Evolutionary conservation across 1,140 invertebrate species (phyloP).

Genomic region (Drosophila willistoni): DNA sequence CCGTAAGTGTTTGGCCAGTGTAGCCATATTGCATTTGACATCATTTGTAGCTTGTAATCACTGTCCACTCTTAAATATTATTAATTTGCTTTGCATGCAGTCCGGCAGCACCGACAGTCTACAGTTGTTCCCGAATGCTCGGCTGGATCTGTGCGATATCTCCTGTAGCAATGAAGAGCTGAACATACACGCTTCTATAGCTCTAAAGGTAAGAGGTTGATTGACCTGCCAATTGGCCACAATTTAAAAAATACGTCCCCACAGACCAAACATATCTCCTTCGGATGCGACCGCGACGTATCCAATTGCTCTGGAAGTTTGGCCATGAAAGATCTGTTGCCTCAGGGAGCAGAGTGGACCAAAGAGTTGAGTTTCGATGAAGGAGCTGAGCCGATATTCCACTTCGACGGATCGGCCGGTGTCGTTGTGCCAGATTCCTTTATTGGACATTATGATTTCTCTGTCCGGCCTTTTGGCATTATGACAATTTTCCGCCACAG

Average conservation of each 20-base stretch:
- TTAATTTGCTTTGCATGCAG: constrained; percentile 35
- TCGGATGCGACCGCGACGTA: constrained; percentile 81
- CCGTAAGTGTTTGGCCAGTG: constrained; percentile 85
- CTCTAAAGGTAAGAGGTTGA: constrained; percentile 63
- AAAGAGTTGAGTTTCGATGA: constrained; percentile 94
- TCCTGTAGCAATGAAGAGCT: constrained; percentile 87
- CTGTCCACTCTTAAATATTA: neutral
- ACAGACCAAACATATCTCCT: constrained; percentile 82
- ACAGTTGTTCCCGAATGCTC: constrained; percentile 91
- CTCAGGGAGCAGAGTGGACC: constrained; percentile 93
- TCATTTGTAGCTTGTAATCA: neutral
- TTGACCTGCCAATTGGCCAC: neutral
- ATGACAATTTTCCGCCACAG: constrained; percentile 91
- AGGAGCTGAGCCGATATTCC: constrained; percentile 96
- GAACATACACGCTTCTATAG: constrained; percentile 68
- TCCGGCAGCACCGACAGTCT: constrained; percentile 75
- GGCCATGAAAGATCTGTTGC: constrained; percentile 90
- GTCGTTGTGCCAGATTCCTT: constrained; percentile 92
- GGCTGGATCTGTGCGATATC: constrained; percentile 94
- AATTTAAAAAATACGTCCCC: constrained; percentile 10
- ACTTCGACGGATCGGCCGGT: constrained; percentile 95
- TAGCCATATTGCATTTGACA: neutral
- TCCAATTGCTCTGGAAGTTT: constrained; percentile 83
- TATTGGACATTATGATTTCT: constrained; percentile 83
- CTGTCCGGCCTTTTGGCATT: constrained; percentile 90